Percentiles rank a stretch among this genome's conserved stretches.
phyloP scores from a whole-genome alignment of 2,113 vertebrate genomes.

The Crypturellus undulatus region DNA sequence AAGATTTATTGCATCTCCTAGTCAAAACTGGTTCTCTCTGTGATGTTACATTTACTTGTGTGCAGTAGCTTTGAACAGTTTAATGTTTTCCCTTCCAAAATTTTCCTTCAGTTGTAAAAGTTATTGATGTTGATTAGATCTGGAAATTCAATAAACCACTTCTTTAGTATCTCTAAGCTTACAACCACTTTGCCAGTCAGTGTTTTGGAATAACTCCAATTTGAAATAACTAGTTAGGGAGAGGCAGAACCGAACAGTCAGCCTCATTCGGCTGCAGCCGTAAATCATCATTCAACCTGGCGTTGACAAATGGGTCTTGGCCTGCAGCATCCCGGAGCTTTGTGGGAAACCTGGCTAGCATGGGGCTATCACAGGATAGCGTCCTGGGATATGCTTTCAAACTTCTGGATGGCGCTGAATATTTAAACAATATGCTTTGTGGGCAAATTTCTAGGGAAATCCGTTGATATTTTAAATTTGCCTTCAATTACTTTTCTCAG shows the following conservation, averaged over 20 bases:
- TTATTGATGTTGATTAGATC: not conserved
- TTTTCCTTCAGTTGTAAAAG: constrained; percentile 11
- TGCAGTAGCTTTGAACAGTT: not conserved
- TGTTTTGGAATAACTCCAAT: constrained; percentile 68
- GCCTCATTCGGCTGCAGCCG: constrained; percentile 39
- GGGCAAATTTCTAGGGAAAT: constrained; percentile 41
- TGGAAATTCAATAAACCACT: constrained; percentile 41
- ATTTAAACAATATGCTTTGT: constrained; percentile 27
- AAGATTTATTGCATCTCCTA: not conserved
- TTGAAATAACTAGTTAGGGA: constrained; percentile 54
- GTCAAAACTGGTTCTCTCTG: not conserved
- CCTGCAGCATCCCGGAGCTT: constrained; percentile 58
- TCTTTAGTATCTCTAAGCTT: constrained; percentile 35
- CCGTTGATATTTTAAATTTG: constrained; percentile 4
- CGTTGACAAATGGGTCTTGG: constrained; percentile 79
- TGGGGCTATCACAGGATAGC: constrained; percentile 40
- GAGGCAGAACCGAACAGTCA: not conserved
- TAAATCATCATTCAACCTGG: constrained; percentile 78
- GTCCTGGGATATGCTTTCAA: constrained; percentile 44
- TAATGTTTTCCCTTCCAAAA: constrained; percentile 26
- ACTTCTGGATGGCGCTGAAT: constrained; percentile 36
- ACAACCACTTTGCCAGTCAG: not conserved
- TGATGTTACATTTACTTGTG: not conserved
- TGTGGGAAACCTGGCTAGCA: constrained; percentile 61
- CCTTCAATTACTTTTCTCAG: constrained; percentile 40